Base-by-base conservation (phyloP, 2,888 invertebrate genomes). In the Spatulosminthurus flaviceps region DNA sequence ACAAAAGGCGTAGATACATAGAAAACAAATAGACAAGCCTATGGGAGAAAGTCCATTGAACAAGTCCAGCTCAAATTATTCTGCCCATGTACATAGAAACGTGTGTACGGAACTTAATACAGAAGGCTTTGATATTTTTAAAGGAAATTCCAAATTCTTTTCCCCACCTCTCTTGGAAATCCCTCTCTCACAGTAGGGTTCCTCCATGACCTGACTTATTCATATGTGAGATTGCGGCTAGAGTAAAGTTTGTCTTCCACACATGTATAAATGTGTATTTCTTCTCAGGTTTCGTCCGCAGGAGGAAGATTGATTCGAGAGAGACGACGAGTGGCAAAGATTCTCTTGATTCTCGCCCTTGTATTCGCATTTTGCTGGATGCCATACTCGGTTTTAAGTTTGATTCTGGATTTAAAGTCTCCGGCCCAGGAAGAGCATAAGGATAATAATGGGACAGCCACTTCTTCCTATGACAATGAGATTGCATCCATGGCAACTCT, bases 321-420 rank as follows among this genome's bases (percentile, higher is more conserved):
- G 85, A 88, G 94, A 77, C 92, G 92, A 86, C 89, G 93, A 51
- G 93, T 93, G 13, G 94, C 94, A 0, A 92, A 92, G 90, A 93
- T 94, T 83, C 89, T 94, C 22, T 89, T 94, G 0, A 89, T 93
- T 0, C 88, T 94, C 19, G 93, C 93, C 0, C 90, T 93, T 0
- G 89, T 93, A 26, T 94, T 94, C 86, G 93, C 93, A 0, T 87
- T 92, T 4, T 94, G 94, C 88, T 94, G 94, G 94, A 88, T 94
- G 67, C 94, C 94, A 0, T 93, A 93, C 89, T 92, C 93, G 87
- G 91, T 92, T 70, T 88, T 92, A 28, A 91, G 90, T 86, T 89
- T 93, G 21, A 88, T 93, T 74, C 87, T 92, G 7, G 93, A 93
- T 86, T 89, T 92, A 19, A 83, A 86, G 74, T 80, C 84, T 21